These are phyloP conservation scores for Petroica traversi DNA, from an alignment of 2,113 vertebrate genomes.

Conservation along the genomic window DNA sequence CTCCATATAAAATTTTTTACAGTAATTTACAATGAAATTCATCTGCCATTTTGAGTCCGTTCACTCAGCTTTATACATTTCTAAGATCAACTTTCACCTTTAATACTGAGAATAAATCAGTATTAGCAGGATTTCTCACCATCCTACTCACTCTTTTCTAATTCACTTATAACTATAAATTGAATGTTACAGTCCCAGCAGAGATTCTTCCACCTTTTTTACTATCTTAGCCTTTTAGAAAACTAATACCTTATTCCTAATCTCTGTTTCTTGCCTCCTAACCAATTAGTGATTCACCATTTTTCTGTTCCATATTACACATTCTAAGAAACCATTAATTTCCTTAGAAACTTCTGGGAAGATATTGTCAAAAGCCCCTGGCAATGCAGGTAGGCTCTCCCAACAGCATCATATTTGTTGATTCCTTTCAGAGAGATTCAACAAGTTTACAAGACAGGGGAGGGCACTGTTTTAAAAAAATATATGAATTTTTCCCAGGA, in stretches of 20 bases:
- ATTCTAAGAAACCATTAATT: background rate
- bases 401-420: background rate
- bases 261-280: background rate
- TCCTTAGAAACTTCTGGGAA: background rate
- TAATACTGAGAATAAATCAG: background rate
- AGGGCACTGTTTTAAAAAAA: background rate
- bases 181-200: background rate
- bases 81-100: background rate
- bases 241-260: background rate
- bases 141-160: background rate
- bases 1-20: background rate
- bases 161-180: background rate
- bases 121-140: background rate
- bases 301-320: background rate
- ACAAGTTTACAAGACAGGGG: background rate
- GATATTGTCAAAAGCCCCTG: background rate
- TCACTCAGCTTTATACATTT: background rate
- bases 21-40: background rate
- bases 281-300: background rate
- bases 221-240: background rate
- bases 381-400: background rate
- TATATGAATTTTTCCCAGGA: background rate
- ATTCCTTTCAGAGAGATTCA: background rate
- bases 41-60: background rate
- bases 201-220: background rate